Percentiles rank a stretch among this genome's conserved stretches.
Evolutionary conservation across 2,888 invertebrate genomes (phyloP).

Genomic region (Neoascia interrupta): DNA sequence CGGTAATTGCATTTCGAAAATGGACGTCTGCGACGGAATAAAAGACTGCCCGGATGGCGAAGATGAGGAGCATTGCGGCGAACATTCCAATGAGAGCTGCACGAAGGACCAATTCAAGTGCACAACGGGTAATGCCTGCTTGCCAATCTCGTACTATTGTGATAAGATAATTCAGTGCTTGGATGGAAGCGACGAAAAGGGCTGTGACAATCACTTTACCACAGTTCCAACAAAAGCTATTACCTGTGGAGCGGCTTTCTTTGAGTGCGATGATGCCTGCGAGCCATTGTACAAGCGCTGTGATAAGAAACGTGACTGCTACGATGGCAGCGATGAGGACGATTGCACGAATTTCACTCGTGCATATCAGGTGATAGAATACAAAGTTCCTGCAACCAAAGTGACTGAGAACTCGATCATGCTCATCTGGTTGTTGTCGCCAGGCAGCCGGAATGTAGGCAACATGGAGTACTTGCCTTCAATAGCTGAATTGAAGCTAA

Average conservation of each 20-base stretch:
- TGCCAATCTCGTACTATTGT: conserved; percentile 80
- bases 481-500: conserved; percentile 79
- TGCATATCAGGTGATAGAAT: conserved; percentile 82
- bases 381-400: conserved; percentile 84
- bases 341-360: conserved; percentile 82
- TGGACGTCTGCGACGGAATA: conserved; percentile 81
- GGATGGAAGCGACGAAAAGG: conserved; percentile 81
- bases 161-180: conserved; percentile 81
- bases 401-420: conserved; percentile 84
- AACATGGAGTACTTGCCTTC: conserved; percentile 85
- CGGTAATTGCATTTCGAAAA: conserved; percentile 83
- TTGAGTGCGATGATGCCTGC: conserved; percentile 83
- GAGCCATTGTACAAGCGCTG: conserved; percentile 83
- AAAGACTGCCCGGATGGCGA: conserved; percentile 82
- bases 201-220: conserved; percentile 75
- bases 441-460: conserved; percentile 74
- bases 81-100: conserved; percentile 74
- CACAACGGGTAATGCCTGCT: conserved; percentile 83
- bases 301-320: conserved; percentile 86
- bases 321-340: conserved; percentile 87
- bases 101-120: conserved; percentile 81
- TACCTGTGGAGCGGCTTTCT: conserved; percentile 78
- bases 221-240: conserved; percentile 7
- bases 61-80: conserved; percentile 82
- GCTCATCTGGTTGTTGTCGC: conserved; percentile 81